Evolutionary conservation across 2,888 invertebrate genomes (phyloP).

Genomic region (Conistra vaccinii): DNA sequence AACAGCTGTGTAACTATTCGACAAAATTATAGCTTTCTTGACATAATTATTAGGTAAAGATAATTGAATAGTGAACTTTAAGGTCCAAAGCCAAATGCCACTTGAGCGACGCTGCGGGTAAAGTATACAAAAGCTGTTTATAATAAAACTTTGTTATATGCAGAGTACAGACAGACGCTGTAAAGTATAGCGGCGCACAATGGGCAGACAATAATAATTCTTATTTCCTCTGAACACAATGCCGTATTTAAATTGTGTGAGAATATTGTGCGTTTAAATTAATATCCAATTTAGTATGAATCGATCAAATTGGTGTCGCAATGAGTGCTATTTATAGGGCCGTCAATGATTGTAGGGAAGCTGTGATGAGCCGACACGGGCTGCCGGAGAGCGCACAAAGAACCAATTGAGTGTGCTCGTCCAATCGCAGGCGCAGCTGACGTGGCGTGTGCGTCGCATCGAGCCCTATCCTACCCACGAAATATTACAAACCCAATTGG

Average conservation of each 20-base stretch:
- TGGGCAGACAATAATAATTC: slow-evolving; percentile 59
- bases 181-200: slow-evolving; percentile 53
- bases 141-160: slow-evolving; percentile 56
- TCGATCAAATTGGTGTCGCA: slow-evolving; percentile 79
- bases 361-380: slow-evolving; percentile 76
- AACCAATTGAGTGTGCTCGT: slow-evolving; percentile 83
- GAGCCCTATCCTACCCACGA: slow-evolving; percentile 47
- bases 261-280: slow-evolving; percentile 68
- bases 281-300: slow-evolving; percentile 78
- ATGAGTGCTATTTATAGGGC: slow-evolving; percentile 80
- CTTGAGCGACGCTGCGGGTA: slow-evolving; percentile 42
- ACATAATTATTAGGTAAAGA: slow-evolving; percentile 21
- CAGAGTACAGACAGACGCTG: slow-evolving; percentile 38
- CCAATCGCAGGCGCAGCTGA: slow-evolving; percentile 75
- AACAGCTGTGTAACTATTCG: slow-evolving; percentile 27
- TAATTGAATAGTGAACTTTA: slow-evolving; percentile 35
- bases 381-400: slow-evolving; percentile 76
- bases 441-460: slow-evolving; percentile 67
- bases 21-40: slow-evolving; percentile 21
- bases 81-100: slow-evolving; percentile 35
- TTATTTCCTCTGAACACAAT: slow-evolving; percentile 60
- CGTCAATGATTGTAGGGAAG: slow-evolving; percentile 77
- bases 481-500: slow-evolving; percentile 52
- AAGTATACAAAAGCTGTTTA: slow-evolving; percentile 51
- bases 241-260: slow-evolving; percentile 66